These are phyloP conservation scores for Papilio dardanus DNA, from an alignment of 1,140 invertebrate genomes.

Conservation along the genomic window DNA sequence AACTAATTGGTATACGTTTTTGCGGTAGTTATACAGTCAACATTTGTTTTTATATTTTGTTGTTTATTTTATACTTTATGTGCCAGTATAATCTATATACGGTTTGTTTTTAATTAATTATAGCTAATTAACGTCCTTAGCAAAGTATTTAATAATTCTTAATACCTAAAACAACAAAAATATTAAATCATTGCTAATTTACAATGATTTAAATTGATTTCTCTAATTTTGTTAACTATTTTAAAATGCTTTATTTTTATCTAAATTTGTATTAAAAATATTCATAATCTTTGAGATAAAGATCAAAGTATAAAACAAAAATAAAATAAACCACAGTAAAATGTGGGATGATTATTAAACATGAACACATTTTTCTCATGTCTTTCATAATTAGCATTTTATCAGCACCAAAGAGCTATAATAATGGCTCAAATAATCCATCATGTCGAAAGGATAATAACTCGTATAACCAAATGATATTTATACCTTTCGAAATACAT, in stretches of 20 bases:
- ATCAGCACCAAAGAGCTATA: background rate
- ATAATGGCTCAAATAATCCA: background rate
- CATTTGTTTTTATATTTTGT: background rate
- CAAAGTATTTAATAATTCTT: no score
- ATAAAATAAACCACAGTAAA: no score
- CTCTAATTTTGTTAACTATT: background rate
- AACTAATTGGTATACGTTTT: slow-evolving; percentile 3
- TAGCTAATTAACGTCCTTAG: background rate
- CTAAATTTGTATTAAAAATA: background rate
- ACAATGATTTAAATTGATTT: background rate
- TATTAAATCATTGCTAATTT: no score
- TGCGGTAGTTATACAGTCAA: background rate
- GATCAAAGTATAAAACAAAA: no score
- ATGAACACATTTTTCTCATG: background rate
- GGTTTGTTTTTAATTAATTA: background rate
- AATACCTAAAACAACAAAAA: no score
- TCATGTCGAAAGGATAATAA: background rate
- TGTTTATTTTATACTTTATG: background rate
- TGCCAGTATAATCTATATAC: background rate
- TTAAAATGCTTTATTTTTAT: background rate
- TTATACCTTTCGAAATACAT: slow-evolving; percentile 21
- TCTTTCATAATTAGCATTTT: background rate
- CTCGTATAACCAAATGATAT: background rate
- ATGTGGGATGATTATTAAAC: no score
- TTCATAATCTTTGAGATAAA: no score